A percentile compares a stretch with the other conserved stretches of the same genome.
Conservation (phyloP, 2,888 invertebrate species). For the Ptychoptera contaminata region DNA sequence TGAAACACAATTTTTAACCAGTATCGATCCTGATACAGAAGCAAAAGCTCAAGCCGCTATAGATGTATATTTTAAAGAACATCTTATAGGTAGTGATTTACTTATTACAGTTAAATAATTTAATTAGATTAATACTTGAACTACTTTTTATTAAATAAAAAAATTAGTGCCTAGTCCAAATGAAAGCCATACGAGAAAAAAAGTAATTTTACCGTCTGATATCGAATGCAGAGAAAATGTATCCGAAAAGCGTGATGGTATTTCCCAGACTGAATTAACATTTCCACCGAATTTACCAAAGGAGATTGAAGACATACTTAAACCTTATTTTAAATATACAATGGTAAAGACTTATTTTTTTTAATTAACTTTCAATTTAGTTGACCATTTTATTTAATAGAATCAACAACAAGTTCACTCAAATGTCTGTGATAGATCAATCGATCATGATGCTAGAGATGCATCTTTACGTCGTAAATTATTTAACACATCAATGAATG, state of each 20-base stretch:
- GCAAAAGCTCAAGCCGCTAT: slow-evolving; percentile 45
- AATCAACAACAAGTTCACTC: slow-evolving; percentile 14
- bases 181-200: slow-evolving; percentile 24
- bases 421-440: slow-evolving; percentile 9
- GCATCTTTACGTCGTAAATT: slow-evolving; percentile 27
- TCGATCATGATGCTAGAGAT: slow-evolving; percentile 19
- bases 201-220: slow-evolving; percentile 18
- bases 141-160: background rate
- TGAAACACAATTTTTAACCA: slow-evolving; percentile 35
- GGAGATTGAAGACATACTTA: slow-evolving; percentile 38
- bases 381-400: slow-evolving; percentile 5
- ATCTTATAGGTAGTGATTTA: slow-evolving; percentile 20
- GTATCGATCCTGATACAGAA: slow-evolving; percentile 40
- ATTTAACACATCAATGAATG: slow-evolving; percentile 15
- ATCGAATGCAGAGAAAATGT: background rate
- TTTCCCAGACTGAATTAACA: slow-evolving; percentile 41
- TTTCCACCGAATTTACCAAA: slow-evolving; percentile 39
- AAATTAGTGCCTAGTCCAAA: slow-evolving; percentile 26
- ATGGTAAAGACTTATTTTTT: slow-evolving; percentile 13
- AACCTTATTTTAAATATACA: slow-evolving; percentile 38
- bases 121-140: too few species aligned
- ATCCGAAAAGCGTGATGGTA: slow-evolving; percentile 23
- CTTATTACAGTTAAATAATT: background rate
- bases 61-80: slow-evolving; percentile 28
- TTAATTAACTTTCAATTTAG: background rate